Conservation (phyloP, 2,888 invertebrate genomes). For the Conomelus anceps region DNA sequence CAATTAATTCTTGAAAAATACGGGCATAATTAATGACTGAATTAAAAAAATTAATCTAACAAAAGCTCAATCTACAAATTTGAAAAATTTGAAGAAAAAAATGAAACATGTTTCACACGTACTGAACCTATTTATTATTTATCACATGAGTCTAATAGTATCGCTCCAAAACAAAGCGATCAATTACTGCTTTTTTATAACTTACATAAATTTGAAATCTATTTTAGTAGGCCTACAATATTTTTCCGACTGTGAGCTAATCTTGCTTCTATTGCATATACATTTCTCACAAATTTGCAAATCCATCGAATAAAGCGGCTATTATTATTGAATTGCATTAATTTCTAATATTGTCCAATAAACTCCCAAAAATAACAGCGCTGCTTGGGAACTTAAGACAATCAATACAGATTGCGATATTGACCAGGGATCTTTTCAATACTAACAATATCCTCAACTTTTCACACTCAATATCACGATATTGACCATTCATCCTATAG, state of each 20-base stretch:
- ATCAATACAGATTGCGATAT: no score
- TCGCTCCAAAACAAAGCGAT: neutral
- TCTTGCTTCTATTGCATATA: neutral
- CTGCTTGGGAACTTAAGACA: no score
- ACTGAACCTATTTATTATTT: neutral
- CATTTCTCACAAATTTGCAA: neutral
- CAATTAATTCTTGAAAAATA: no score
- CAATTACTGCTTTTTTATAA: neutral
- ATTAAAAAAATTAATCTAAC: neutral
- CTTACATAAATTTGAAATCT: neutral
- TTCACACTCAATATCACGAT: no score
- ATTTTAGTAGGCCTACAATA: neutral
- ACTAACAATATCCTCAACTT: no score
- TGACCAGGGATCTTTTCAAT: no score
- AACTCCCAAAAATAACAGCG: neutral
- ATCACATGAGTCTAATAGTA: neutral
- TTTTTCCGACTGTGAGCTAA: neutral
- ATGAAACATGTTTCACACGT: neutral
- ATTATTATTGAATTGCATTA: neutral
- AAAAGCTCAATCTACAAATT: neutral
- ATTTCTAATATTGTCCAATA: neutral
- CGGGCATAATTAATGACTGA: no score
- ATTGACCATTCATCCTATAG: no score
- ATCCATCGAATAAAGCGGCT: neutral
- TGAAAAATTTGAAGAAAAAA: neutral